Percentiles rank a stretch among this genome's conserved stretches.
Conservation (phyloP, 1,140 invertebrate species). For the Drosophila biarmipes region DNA sequence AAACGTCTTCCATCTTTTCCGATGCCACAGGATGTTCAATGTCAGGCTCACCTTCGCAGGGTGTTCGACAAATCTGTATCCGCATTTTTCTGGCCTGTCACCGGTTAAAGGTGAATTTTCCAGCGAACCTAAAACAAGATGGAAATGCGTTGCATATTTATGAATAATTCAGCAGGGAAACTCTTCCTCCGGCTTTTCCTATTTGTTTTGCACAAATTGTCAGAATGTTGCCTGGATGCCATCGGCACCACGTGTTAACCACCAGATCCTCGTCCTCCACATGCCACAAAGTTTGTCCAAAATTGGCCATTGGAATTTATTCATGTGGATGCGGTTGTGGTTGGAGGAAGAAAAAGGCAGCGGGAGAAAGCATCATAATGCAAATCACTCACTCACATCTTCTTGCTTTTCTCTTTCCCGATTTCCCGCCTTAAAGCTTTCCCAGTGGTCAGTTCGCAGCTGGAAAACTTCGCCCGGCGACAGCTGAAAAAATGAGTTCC, state of each 20-base stretch:
- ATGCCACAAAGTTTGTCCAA: constrained; percentile 38
- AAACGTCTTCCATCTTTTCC: constrained; percentile 8
- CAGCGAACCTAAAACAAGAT: constrained; percentile 20
- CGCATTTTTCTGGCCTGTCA: constrained; percentile 38
- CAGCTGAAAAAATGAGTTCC: constrained; percentile 51
- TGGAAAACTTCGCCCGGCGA: constrained; percentile 32
- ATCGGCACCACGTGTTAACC: constrained; percentile 49
- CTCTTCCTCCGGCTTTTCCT: constrained; percentile 10
- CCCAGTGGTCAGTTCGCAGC: constrained; percentile 26
- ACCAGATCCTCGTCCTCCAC: constrained; percentile 4
- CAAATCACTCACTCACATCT: constrained; percentile 29
- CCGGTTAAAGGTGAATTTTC: constrained; percentile 13
- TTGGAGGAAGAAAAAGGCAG: background rate
- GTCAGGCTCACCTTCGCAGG: constrained; percentile 14
- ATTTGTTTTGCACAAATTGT: constrained; percentile 51
- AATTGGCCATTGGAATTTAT: constrained; percentile 53
- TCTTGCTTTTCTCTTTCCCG: constrained; percentile 7
- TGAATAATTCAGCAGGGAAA: constrained; percentile 54
- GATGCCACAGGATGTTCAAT: background rate
- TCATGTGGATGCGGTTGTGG: constrained; percentile 29
- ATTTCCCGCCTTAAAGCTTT: constrained; percentile 35
- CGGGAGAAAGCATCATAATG: constrained; percentile 29
- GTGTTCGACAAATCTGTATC: constrained; percentile 8
- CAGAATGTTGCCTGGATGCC: constrained; percentile 44
- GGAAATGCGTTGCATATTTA: constrained; percentile 58